Evolutionary conservation across 2,888 invertebrate genomes (phyloP).

Genomic region (Cepaea hortensis): DNA sequence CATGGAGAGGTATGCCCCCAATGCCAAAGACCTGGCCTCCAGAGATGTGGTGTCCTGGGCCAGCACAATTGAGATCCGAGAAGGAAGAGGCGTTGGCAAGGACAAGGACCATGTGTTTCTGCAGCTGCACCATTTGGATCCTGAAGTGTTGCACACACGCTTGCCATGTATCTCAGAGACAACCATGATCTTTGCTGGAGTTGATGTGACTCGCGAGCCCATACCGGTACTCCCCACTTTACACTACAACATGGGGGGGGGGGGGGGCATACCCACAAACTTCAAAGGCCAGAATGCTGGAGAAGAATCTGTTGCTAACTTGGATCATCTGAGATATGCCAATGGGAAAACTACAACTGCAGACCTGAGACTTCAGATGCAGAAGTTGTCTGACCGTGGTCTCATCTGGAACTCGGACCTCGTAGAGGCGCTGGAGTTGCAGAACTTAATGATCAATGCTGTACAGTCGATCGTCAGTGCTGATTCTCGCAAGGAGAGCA

Average conservation of each 20-base stretch:
- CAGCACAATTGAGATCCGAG: constrained; percentile 98
- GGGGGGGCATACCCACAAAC: constrained; percentile 97
- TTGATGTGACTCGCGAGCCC: constrained; percentile 98
- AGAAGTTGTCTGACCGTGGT: too few species aligned
- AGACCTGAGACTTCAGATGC: too few species aligned
- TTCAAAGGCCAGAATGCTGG: constrained; percentile 87
- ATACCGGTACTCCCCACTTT: constrained; percentile 99
- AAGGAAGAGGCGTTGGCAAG: constrained; percentile 93
- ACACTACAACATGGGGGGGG: constrained; percentile 99
- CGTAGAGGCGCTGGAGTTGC: too few species aligned
- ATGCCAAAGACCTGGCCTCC: constrained; percentile 98
- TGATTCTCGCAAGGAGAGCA: too few species aligned
- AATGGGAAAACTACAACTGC: too few species aligned
- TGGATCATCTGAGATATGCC: too few species aligned
- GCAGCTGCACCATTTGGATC: constrained; percentile 96
- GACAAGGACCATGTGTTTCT: constrained; percentile 96
- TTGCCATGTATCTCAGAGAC: constrained; percentile 89
- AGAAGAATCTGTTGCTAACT: too few species aligned
- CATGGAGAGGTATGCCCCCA: constrained; percentile 98
- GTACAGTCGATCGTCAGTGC: too few species aligned
- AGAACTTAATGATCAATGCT: too few species aligned
- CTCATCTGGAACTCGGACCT: too few species aligned
- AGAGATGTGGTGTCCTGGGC: constrained; percentile 97
- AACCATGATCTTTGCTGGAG: constrained; percentile 99
- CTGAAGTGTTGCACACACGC: constrained; percentile 85